phyloP scores from a whole-genome alignment of 2,797 vertebrate genomes.

The Remorina albescens region DNA sequence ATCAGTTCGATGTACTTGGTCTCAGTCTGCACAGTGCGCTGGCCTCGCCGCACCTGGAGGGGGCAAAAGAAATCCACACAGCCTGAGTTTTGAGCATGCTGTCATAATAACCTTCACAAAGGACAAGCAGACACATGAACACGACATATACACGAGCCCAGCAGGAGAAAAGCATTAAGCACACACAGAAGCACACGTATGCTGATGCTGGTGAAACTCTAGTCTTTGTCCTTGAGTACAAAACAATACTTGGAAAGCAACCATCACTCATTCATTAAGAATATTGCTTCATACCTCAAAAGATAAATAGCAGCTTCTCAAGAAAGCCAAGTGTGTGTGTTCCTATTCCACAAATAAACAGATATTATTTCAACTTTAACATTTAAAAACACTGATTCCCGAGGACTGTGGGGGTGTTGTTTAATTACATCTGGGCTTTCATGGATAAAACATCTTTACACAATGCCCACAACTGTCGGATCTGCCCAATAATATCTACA shows the following conservation, averaged over 20 bases:
- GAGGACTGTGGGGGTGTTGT: background rate
- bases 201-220: conserved; percentile 65
- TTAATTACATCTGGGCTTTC: background rate
- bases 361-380: background rate
- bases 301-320: background rate
- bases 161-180: conserved; percentile 46
- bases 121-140: conserved; percentile 25
- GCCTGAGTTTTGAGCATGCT: background rate
- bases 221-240: conserved; percentile 68
- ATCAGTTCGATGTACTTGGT: conserved; percentile 98
- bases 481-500: too few relatives aligned
- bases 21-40: conserved; percentile 93
- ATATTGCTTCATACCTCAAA: conserved; percentile 24
- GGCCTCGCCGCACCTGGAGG: conserved; percentile 88
- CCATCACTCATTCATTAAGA: conserved; percentile 36
- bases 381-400: background rate
- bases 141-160: conserved; percentile 34
- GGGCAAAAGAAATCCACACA: conserved; percentile 32
- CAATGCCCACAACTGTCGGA: background rate
- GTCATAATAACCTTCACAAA: conserved; percentile 66
- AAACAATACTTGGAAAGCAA: conserved; percentile 31
- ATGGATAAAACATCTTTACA: background rate
- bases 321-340: background rate
- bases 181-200: conserved; percentile 33
- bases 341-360: background rate